Percentiles rank a stretch among this genome's conserved stretches.
These are phyloP conservation scores for Furcula furcula DNA, from an alignment of 2,888 invertebrate species.

Conservation along the genomic window DNA sequence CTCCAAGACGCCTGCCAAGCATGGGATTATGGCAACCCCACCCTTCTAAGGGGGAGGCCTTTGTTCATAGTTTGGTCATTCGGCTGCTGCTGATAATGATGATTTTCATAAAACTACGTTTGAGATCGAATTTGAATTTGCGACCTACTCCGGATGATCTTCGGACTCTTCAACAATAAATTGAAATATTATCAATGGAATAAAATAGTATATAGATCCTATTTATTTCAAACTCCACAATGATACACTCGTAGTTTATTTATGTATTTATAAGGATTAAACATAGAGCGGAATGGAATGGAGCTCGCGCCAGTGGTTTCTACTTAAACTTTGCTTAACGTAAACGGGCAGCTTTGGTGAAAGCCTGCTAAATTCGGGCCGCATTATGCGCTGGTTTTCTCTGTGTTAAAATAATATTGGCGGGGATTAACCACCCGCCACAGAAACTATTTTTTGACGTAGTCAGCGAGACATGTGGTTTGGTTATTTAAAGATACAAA, in stretches of 20 bases:
- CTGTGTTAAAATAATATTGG: conserved; percentile 54
- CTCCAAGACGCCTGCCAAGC: no score
- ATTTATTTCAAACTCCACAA: conserved; percentile 58
- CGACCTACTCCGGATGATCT: no score
- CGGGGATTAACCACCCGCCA: conserved; percentile 30
- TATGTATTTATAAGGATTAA: conserved; percentile 71
- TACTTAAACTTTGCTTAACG: conserved; percentile 74
- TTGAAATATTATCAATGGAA: conserved; percentile 11
- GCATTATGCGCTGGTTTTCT: conserved; percentile 52
- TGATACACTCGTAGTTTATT: conserved; percentile 58
- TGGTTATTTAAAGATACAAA: no score
- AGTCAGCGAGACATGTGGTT: no score
- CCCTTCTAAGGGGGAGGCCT: no score
- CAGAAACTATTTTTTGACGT: neutral
- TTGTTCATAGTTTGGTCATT: no score
- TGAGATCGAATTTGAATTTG: no score
- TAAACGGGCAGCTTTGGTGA: conserved; percentile 63
- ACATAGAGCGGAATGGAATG: conserved; percentile 51
- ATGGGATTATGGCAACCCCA: no score
- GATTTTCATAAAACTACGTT: no score
- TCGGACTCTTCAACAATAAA: conserved; percentile 10
- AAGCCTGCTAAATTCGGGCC: conserved; percentile 63
- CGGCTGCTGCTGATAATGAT: no score
- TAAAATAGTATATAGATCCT: conserved; percentile 4
- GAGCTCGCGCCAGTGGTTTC: conserved; percentile 44